These are phyloP conservation scores for Melanotaenia boesemani DNA, from an alignment of 2,797 vertebrate genomes.

Conservation along the genomic window DNA sequence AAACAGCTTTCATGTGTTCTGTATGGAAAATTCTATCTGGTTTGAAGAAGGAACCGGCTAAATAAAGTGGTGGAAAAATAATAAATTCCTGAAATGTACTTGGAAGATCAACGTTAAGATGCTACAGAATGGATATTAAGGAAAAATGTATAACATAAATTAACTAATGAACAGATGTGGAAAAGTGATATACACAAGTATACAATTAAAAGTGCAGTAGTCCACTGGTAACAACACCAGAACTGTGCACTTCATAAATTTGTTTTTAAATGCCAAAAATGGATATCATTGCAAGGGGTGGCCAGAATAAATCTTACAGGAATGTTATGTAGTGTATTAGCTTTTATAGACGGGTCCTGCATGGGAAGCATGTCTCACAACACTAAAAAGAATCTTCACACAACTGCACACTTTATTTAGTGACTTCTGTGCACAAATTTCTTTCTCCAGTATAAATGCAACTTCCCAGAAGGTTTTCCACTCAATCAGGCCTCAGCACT, in stretches of 20 bases:
- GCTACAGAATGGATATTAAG: background rate
- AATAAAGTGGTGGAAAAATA: background rate
- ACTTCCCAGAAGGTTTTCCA: constrained; percentile 64
- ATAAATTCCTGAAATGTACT: background rate
- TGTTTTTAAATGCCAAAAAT: constrained; percentile 61
- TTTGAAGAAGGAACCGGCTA: background rate
- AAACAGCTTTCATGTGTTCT: too few relatives aligned
- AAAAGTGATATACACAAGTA: constrained; percentile 5
- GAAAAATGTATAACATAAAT: background rate
- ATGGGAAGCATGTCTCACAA: constrained; percentile 29
- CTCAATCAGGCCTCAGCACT: constrained; percentile 59
- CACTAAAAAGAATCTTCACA: constrained; percentile 31
- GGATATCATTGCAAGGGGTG: constrained; percentile 52
- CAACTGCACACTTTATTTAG: constrained; percentile 28
- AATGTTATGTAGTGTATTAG: constrained; percentile 40
- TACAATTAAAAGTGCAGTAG: background rate
- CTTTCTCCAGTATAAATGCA: constrained; percentile 60
- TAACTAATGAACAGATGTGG: background rate
- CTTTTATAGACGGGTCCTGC: constrained; percentile 38
- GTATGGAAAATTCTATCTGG: too few relatives aligned
- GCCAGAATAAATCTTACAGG: constrained; percentile 40
- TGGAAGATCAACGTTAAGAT: too few relatives aligned
- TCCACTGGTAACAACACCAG: constrained; percentile 48
- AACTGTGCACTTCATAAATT: constrained; percentile 44
- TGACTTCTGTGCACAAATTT: constrained; percentile 47